phyloP scores from a whole-genome alignment of 2,797 vertebrate genomes.

The Ispidina lecontei region DNA sequence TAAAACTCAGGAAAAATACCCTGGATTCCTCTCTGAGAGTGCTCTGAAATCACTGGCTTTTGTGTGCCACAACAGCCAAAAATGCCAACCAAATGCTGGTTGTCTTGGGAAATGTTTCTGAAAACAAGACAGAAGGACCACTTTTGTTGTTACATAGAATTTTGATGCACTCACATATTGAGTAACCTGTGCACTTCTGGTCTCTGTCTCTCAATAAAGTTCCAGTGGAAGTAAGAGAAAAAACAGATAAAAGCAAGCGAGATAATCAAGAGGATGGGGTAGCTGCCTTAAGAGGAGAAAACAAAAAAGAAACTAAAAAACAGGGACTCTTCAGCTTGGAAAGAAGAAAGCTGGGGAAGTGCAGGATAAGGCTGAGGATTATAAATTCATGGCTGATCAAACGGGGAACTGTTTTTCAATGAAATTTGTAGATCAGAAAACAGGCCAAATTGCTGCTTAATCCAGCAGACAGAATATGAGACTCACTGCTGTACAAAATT shows the following conservation, averaged over 20 bases:
- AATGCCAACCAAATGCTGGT: background rate
- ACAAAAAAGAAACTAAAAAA: background rate
- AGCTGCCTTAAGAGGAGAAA: background rate
- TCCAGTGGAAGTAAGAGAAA: background rate
- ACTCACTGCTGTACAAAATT: background rate
- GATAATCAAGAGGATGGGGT: background rate
- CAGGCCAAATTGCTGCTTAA: background rate
- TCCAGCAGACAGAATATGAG: background rate
- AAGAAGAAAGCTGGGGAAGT: background rate
- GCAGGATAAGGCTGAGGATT: background rate
- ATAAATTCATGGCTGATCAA: background rate
- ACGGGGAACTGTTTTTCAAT: background rate
- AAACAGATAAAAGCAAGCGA: background rate
- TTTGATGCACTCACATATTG: background rate
- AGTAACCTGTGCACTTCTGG: background rate
- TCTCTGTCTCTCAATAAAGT: background rate
- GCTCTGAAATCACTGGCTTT: background rate
- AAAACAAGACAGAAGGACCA: background rate
- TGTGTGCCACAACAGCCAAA: background rate
- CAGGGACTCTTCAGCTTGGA: background rate
- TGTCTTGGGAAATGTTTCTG: background rate
- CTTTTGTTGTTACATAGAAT: background rate
- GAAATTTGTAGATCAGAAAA: background rate
- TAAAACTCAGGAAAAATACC: background rate
- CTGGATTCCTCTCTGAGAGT: background rate